Percentiles rank a stretch among this genome's conserved stretches.
These are phyloP conservation scores for Chrysomela aeneicollis DNA, from an alignment of 2,888 invertebrate species.

Conservation along the genomic window DNA sequence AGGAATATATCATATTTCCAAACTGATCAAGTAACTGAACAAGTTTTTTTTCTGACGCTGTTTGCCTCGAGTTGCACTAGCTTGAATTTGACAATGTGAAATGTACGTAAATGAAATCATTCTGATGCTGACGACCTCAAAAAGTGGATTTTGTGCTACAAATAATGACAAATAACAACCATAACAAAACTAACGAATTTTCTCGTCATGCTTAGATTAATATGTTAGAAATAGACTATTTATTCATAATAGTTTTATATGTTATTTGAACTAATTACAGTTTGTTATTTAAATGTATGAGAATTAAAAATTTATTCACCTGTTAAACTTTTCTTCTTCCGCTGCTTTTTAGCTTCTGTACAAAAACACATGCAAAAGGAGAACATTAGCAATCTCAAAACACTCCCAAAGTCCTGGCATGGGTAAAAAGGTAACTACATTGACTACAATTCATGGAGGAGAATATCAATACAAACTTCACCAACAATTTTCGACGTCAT, in stretches of 20 bases:
- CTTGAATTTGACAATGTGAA: too few species aligned
- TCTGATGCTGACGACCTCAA: neutral
- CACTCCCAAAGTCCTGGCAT: conserved; percentile 62
- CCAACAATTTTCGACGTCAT: too few species aligned
- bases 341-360: conserved; percentile 95
- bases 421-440: conserved; percentile 60
- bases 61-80: too few species aligned
- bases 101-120: too few species aligned
- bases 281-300: conserved; percentile 45
- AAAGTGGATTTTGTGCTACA: neutral
- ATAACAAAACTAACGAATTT: conserved; percentile 2
- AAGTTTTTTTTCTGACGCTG: too few species aligned
- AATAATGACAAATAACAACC: neutral
- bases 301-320: conserved; percentile 73
- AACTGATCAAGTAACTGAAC: too few species aligned
- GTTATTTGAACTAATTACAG: conserved; percentile 37
- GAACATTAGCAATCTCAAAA: conserved; percentile 64
- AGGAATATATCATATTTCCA: too few species aligned
- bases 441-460: conserved; percentile 42
- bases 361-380: conserved; percentile 66
- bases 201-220: conserved; percentile 20
- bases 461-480: neutral
- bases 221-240: conserved; percentile 22
- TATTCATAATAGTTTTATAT: conserved; percentile 28
- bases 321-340: conserved; percentile 90